These are phyloP conservation scores for Chloroceryle amazona DNA, from an alignment of 2,797 vertebrate species.

Conservation along the genomic window DNA sequence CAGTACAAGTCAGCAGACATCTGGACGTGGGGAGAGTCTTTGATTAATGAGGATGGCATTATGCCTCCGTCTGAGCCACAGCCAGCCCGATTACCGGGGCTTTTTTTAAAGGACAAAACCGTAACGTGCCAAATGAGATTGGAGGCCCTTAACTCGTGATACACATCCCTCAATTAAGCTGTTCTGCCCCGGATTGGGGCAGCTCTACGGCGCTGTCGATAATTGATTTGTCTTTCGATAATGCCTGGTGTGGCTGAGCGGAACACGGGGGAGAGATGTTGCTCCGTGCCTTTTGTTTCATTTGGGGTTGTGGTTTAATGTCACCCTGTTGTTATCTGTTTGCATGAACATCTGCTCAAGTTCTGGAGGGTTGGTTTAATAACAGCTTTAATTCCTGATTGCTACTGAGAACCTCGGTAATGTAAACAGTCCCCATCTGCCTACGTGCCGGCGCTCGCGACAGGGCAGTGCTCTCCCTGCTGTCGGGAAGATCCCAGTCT, in stretches of 20 bases:
- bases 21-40: constrained; percentile 19
- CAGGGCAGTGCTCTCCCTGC: not conserved
- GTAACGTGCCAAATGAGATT: not conserved
- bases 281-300: not conserved
- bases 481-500: not conserved
- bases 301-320: constrained; percentile 54
- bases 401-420: not conserved
- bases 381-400: constrained; percentile 42
- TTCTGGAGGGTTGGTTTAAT: constrained; percentile 59
- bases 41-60: constrained; percentile 55
- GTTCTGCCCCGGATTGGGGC: not conserved
- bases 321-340: not conserved
- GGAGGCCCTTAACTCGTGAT: not conserved
- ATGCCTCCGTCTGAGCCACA: not conserved
- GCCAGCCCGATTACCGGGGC: constrained; percentile 31
- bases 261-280: not conserved
- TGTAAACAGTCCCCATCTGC: constrained; percentile 34
- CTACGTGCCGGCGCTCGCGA: accelerated
- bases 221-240: constrained; percentile 14
- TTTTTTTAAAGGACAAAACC: not conserved
- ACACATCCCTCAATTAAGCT: not conserved
- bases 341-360: constrained; percentile 7
- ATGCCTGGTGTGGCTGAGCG: not conserved
- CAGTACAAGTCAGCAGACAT: constrained; percentile 58
- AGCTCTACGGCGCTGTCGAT: not conserved